phyloP scores from a whole-genome alignment of 2,888 invertebrate genomes.

The Diplazon laetatorius region DNA sequence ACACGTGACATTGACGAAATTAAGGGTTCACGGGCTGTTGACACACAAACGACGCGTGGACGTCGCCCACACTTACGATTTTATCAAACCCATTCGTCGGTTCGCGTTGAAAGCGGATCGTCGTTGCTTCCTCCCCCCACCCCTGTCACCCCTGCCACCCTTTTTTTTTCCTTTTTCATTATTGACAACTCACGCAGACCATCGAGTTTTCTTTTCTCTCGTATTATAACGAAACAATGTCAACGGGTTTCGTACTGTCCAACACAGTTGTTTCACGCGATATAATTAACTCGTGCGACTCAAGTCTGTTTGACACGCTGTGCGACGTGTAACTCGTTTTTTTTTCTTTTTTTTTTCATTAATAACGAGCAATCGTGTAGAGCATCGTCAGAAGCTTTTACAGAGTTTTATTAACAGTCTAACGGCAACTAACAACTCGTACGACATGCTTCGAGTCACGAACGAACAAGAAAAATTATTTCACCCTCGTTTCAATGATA shows the following conservation, averaged over 20 bases:
- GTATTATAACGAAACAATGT: constrained; percentile 7
- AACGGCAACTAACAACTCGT: constrained; percentile 4
- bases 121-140: no score
- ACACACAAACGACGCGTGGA: constrained; percentile 16
- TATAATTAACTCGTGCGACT: constrained; percentile 19
- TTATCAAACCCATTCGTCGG: constrained; percentile 12
- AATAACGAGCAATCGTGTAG: constrained; percentile 32
- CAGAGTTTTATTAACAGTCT: constrained; percentile 10
- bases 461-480: background rate
- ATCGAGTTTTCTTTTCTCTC: background rate
- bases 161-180: background rate
- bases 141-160: no score
- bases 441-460: background rate
- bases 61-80: constrained; percentile 13
- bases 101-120: constrained; percentile 19
- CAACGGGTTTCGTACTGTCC: background rate
- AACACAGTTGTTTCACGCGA: background rate
- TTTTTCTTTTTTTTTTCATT: constrained; percentile 25
- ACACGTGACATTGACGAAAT: constrained; percentile 8
- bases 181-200: constrained; percentile 8
- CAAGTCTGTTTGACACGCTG: background rate
- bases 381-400: background rate
- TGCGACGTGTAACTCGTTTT: background rate
- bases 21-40: constrained; percentile 13
- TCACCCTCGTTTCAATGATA: background rate